Conservation (phyloP, 1,140 invertebrate species). For the Tenebrio molitor region DNA sequence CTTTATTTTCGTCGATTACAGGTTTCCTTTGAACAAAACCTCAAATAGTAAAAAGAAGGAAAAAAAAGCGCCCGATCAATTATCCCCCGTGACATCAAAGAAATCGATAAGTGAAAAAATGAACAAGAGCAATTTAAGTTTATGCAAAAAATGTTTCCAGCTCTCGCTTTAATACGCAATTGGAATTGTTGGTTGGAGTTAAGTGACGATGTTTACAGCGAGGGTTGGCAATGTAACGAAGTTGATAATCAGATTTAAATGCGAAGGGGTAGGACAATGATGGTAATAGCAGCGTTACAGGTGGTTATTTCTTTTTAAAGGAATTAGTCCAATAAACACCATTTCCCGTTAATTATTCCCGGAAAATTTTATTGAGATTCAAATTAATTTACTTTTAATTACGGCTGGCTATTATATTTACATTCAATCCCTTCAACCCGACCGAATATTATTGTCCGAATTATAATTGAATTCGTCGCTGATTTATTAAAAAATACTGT, state of each 20-base stretch:
- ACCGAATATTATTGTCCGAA: not conserved
- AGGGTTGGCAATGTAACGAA: conserved; percentile 48
- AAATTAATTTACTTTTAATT: conserved; percentile 40
- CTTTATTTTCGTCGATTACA: conserved; percentile 35
- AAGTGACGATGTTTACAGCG: conserved; percentile 47
- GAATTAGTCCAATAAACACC: conserved; percentile 43
- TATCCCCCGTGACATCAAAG: not conserved
- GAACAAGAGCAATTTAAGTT: not conserved
- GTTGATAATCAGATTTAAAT: conserved; percentile 51
- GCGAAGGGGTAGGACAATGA: conserved; percentile 48
- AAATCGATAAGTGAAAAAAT: conserved; percentile 1
- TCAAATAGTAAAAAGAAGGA: conserved; percentile 19
- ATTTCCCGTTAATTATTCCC: conserved; percentile 39
- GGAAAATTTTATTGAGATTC: conserved; percentile 36
- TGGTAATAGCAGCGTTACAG: conserved; percentile 42
- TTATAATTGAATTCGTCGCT: not conserved
- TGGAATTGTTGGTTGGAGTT: conserved; percentile 27
- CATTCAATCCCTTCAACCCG: conserved; percentile 7
- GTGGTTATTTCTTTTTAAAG: conserved; percentile 46
- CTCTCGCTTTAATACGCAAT: conserved; percentile 30
- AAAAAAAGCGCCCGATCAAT: conserved; percentile 24
- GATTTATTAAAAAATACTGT: conserved; percentile 9
- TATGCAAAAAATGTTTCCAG: not conserved
- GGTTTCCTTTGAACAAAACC: conserved; percentile 33
- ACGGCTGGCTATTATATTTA: conserved; percentile 16